Evolutionary conservation across 2,113 vertebrate genomes (phyloP).

Genomic region (Micromys minutus): DNA sequence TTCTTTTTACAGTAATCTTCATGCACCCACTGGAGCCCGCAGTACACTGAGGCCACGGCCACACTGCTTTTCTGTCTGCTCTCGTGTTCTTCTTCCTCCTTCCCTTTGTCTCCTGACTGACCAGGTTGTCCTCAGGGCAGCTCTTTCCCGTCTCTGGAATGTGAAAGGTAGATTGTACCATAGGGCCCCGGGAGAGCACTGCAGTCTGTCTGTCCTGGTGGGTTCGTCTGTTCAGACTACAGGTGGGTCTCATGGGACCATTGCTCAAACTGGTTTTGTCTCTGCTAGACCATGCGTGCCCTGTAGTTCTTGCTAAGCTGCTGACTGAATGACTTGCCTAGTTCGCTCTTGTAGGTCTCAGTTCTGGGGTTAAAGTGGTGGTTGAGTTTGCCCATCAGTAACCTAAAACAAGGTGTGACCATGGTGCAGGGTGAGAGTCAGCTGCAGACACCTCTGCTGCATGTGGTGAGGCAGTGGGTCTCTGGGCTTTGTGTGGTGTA

Average conservation of each 20-base stretch:
- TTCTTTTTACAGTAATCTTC: not conserved
- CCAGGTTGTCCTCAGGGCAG: not conserved
- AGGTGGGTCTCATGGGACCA: not conserved
- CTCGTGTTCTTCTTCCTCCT: too few relatives aligned
- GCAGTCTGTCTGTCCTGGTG: not conserved
- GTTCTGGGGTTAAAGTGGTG: not conserved
- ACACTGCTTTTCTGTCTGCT: not conserved
- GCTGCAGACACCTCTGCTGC: not conserved
- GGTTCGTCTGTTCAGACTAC: not conserved
- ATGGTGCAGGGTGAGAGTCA: not conserved
- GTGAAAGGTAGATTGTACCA: too few relatives aligned
- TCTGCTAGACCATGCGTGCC: accelerated
- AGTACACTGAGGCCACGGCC: accelerated
- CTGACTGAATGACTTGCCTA: not conserved
- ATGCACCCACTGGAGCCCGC: too few relatives aligned
- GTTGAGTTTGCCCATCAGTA: not conserved
- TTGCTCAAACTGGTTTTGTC: not conserved
- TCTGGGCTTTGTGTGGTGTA: not conserved
- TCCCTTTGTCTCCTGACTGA: not conserved
- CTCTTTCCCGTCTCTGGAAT: not conserved
- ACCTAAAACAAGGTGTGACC: not conserved
- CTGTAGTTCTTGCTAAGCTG: not conserved
- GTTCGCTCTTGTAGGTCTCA: not conserved
- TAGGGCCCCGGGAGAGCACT: not conserved
- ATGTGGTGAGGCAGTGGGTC: not conserved